These are phyloP conservation scores for Chromoteleia sp. DNA, from an alignment of 2,888 invertebrate species.

Conservation along the genomic window DNA sequence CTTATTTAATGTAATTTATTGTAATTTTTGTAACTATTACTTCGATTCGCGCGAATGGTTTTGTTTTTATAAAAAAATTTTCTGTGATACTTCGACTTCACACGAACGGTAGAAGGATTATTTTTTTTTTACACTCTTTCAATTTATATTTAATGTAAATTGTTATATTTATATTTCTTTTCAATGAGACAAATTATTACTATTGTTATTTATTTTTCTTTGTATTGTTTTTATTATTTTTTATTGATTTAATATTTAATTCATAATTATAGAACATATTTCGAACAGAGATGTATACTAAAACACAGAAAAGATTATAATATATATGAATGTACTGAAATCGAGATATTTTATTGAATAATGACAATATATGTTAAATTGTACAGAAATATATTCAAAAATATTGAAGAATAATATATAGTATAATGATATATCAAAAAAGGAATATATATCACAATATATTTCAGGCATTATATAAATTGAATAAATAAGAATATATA, in stretches of 20 bases:
- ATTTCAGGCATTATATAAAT: slow-evolving; percentile 42
- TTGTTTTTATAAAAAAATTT: slow-evolving; percentile 41
- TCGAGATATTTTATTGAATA: slow-evolving; percentile 28
- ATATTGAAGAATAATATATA: slow-evolving; percentile 23
- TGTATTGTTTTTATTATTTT: slow-evolving; percentile 1
- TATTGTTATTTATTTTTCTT: neutral
- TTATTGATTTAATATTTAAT: no score
- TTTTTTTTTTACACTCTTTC: slow-evolving; percentile 18
- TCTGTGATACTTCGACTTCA: slow-evolving; percentile 59
- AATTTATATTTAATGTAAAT: slow-evolving; percentile 1
- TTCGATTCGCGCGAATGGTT: slow-evolving; percentile 33
- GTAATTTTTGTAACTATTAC: slow-evolving; percentile 47
- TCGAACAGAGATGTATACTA: slow-evolving; percentile 7
- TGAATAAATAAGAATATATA: slow-evolving; percentile 9
- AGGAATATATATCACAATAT: slow-evolving; percentile 30
- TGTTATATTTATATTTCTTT: slow-evolving; percentile 7
- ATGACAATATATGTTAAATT: slow-evolving; percentile 49
- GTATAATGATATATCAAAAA: slow-evolving; percentile 29
- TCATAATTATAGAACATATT: slow-evolving; percentile 29
- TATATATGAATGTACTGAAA: slow-evolving; percentile 34
- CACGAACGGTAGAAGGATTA: slow-evolving; percentile 49
- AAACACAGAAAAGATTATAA: slow-evolving; percentile 14
- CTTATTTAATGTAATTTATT: slow-evolving; percentile 64
- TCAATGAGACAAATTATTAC: neutral
- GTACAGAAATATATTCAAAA: slow-evolving; percentile 52